phyloP scores from a whole-genome alignment of 2,113 vertebrate genomes.

The Colossoma macropomum region DNA sequence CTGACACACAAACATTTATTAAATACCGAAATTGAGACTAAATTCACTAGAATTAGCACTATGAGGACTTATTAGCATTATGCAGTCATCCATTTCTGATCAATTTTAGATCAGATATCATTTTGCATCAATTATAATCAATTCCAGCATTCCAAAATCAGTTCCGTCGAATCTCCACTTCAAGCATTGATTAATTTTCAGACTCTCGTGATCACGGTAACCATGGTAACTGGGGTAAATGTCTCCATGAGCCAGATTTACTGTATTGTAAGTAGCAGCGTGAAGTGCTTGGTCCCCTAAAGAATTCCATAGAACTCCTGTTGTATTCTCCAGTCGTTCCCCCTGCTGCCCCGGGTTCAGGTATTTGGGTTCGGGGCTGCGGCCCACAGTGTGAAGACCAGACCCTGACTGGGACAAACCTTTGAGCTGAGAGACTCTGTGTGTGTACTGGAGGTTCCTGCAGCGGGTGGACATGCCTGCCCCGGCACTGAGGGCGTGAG shows the following conservation, averaged over 20 bases:
- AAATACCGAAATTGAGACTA: no score
- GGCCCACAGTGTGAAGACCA: constrained; percentile 35
- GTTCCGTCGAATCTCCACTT: no score
- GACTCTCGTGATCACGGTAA: not conserved
- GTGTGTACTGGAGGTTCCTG: constrained; percentile 40
- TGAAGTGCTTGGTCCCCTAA: not conserved
- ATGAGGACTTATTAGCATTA: no score
- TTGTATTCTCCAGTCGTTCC: not conserved
- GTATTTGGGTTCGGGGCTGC: constrained; percentile 22
- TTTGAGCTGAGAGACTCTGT: constrained; percentile 51
- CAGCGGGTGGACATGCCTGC: constrained; percentile 49
- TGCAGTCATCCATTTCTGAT: no score
- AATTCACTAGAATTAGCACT: no score
- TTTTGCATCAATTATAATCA: no score
- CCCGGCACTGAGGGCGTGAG: constrained; percentile 50
- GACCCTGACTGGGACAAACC: constrained; percentile 35
- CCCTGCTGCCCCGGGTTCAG: not conserved
- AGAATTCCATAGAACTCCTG: not conserved
- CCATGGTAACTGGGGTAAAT: not conserved
- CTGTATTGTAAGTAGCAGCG: not conserved
- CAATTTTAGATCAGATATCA: no score
- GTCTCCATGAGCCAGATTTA: not conserved
- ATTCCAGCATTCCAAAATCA: no score
- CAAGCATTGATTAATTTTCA: no score
- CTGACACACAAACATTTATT: no score